A percentile compares a stretch with the other conserved stretches of the same genome.
Conservation (phyloP, 2,888 invertebrate genomes). For the Chironomus riparius region DNA sequence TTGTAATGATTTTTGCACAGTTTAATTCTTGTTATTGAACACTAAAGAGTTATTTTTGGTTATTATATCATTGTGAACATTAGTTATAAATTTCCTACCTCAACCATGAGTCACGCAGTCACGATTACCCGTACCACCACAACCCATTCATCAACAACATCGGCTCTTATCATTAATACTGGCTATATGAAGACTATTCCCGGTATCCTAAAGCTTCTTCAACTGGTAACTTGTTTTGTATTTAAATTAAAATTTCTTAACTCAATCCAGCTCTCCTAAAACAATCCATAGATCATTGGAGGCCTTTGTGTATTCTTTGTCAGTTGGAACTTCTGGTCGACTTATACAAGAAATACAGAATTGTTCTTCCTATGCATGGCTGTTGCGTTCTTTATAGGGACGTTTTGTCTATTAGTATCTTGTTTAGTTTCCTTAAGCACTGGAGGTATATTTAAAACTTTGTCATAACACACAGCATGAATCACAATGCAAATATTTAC, state of each 20-base stretch:
- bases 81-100: background rate
- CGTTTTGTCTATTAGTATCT: slow-evolving; percentile 62
- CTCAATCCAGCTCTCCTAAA: background rate
- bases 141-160: slow-evolving; percentile 59
- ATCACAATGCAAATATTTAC: background rate
- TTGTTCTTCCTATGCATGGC: slow-evolving; percentile 65
- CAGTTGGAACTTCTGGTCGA: slow-evolving; percentile 47
- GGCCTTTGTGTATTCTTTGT: slow-evolving; percentile 63
- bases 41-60: no score
- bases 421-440: slow-evolving; percentile 71
- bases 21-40: background rate
- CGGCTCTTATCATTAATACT: slow-evolving; percentile 68
- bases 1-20: background rate
- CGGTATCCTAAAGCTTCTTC: slow-evolving; percentile 69
- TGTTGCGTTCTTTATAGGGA: slow-evolving; percentile 69
- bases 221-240: slow-evolving; percentile 54
- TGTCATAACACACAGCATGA: no score
- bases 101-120: slow-evolving; percentile 75
- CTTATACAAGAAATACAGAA: slow-evolving; percentile 43
- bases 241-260: background rate
- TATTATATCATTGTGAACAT: background rate
- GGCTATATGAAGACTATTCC: slow-evolving; percentile 70
- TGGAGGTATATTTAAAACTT: slow-evolving; percentile 41
- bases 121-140: slow-evolving; percentile 82
- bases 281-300: slow-evolving; percentile 57